Conservation (phyloP, 1,140 invertebrate species). For the Planococcus citri region DNA sequence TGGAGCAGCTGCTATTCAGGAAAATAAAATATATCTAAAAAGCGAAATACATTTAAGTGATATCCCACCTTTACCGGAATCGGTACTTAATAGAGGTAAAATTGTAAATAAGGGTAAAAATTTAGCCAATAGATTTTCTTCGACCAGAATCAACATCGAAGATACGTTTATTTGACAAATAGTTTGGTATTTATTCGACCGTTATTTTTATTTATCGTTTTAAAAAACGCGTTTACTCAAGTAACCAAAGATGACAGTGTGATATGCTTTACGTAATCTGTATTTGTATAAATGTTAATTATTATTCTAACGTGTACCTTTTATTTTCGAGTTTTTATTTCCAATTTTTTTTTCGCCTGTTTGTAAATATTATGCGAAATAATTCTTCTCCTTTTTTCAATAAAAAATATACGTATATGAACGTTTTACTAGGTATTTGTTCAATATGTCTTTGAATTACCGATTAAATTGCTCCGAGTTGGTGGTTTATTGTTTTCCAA, state of each 20-base stretch:
- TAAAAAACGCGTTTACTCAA: background rate
- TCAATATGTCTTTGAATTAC: too few relatives aligned
- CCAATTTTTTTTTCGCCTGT: background rate
- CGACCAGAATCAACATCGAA: background rate
- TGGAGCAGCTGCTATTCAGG: too few relatives aligned
- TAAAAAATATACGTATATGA: background rate
- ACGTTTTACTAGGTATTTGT: too few relatives aligned
- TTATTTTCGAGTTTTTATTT: background rate
- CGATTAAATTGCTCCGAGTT: too few relatives aligned
- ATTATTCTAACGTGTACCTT: background rate
- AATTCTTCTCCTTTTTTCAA: background rate
- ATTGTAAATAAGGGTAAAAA: background rate
- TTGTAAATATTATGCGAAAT: background rate
- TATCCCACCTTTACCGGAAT: slow-evolving; percentile 1
- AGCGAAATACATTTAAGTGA: slow-evolving; percentile 1
- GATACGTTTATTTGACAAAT: slow-evolving; percentile 18
- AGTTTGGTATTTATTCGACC: background rate
- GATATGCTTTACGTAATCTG: background rate
- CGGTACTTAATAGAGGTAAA: background rate
- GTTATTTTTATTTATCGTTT: too few relatives aligned
- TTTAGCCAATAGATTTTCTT: background rate
- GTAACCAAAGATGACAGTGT: background rate
- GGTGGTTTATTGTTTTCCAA: too few relatives aligned
- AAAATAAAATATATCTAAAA: background rate
- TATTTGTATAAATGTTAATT: background rate